Base-by-base conservation (phyloP, 1,140 invertebrate species). In the Spodoptera litura region DNA sequence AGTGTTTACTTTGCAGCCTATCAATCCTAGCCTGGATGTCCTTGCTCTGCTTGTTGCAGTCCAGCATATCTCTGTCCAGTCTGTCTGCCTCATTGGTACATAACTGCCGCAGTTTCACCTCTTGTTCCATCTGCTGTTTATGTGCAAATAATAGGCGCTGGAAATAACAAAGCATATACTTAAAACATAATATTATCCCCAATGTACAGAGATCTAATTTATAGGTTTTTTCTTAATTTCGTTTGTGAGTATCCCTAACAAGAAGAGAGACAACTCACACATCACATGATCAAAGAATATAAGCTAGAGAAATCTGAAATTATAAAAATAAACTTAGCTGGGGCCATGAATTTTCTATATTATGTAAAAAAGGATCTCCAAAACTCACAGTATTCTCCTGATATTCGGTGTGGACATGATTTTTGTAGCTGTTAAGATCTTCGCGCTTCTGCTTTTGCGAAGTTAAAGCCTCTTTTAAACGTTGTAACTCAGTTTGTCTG, bases 71-170 rank as follows among this genome's bases (percentile, higher is more conserved):
- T 77, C 94, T 92, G 0, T 90, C 85, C 2, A 96, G 82, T 11
- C 94, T 93, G 0, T 95, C 94, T 5, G 95, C 92, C 44, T 95
- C 95, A 59, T 91, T 95, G 81, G 93, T 91, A 0, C 93, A 89
- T 10, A 95, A 44, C 49, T 95, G 94, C 5, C 95, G 93, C 27
- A 96, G 85, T 83, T 96, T 95, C 25, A 96, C 95, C 88, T 97
- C 96, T 53, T 95, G 95, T 27, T 97, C 95, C 35, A 96, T 81
- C 87, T 96, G 96, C 20, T 95, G 91, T 55, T 95, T 95, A 61
- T 96, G 95, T 9, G 95, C 95, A 49, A 94, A 91, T 10, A 97
- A 91, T 15, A 97, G 87, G 78, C 90, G 86, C 93, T 94, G 78
- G 3, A 62, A 58, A 80, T 53, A 59, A 64, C 31, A 59, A 53